Evolutionary conservation across 2,113 vertebrate species (phyloP).

Genomic region (Ramphastos sulfuratus): DNA sequence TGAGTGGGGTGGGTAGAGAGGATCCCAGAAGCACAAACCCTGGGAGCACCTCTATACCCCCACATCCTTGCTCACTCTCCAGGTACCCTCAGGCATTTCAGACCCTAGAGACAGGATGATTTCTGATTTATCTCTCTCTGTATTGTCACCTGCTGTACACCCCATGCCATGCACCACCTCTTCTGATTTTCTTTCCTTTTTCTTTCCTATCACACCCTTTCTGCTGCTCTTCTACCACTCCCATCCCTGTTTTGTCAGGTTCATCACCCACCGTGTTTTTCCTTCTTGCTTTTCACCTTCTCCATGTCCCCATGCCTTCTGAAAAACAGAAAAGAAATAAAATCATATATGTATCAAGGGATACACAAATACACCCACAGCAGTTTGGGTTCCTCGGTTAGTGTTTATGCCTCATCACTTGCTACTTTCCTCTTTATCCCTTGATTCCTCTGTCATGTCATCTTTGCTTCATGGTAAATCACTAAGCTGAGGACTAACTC

Average conservation of each 20-base stretch:
- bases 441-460: not conserved
- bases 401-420: not conserved
- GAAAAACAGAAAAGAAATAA: not conserved
- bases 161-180: not conserved
- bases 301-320: not conserved
- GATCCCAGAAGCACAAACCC: not conserved
- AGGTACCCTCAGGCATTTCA: not conserved
- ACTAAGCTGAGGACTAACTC: not conserved
- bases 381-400: not conserved
- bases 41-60: not conserved
- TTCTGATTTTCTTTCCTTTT: not conserved
- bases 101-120: not conserved
- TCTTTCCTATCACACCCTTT: not conserved
- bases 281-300: not conserved
- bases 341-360: not conserved
- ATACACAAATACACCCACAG: not conserved
- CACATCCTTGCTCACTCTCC: not conserved
- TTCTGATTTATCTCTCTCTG: not conserved
- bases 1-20: fast-evolving
- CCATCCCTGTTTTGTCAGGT: not conserved
- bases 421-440: not conserved
- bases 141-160: not conserved
- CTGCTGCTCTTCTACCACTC: not conserved
- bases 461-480: not conserved
- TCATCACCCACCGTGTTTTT: not conserved